Conservation (phyloP, 2,113 vertebrate genomes). For the Ophthalmotilapia sp. region DNA sequence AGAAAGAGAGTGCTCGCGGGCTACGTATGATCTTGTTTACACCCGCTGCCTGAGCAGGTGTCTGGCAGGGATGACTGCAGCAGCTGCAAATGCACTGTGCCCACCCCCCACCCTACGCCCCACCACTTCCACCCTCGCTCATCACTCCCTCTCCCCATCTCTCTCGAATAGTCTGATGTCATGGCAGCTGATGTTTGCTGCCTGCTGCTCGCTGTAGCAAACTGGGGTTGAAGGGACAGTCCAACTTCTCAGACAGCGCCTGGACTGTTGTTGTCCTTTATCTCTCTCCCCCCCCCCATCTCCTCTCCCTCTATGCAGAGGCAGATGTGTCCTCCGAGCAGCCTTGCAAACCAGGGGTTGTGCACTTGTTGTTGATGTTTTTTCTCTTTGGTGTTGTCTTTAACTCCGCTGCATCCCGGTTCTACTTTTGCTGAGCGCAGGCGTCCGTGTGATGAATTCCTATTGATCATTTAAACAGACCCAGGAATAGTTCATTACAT, state of each 20-base stretch:
- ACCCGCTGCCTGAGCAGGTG: constrained; percentile 37
- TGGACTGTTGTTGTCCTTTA: constrained; percentile 11
- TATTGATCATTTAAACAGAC: constrained; percentile 47
- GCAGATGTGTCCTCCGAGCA: neutral
- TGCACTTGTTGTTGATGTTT: neutral
- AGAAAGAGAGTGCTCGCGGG: constrained; percentile 14
- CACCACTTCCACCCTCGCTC: neutral
- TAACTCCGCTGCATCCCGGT: constrained; percentile 13
- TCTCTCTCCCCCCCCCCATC: neutral
- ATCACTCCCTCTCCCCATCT: neutral
- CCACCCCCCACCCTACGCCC: neutral
- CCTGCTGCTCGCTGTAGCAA: neutral
- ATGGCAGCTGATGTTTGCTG: constrained; percentile 40
- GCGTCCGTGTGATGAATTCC: constrained; percentile 31
- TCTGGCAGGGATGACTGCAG: constrained; percentile 55
- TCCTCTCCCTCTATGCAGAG: neutral
- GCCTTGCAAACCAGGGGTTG: neutral
- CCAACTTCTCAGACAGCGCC: constrained; percentile 23
- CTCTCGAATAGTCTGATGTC: constrained; percentile 57
- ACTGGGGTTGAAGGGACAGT: neutral
- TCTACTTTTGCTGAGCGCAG: constrained; percentile 37
- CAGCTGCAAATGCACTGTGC: constrained; percentile 29
- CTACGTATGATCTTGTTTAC: constrained; percentile 14
- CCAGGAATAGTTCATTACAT: constrained; percentile 55
- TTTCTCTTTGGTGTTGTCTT: neutral